Percentiles rank a stretch among this genome's conserved stretches.
Conservation (phyloP, 2,888 invertebrate genomes). For the Noctua janthe region DNA sequence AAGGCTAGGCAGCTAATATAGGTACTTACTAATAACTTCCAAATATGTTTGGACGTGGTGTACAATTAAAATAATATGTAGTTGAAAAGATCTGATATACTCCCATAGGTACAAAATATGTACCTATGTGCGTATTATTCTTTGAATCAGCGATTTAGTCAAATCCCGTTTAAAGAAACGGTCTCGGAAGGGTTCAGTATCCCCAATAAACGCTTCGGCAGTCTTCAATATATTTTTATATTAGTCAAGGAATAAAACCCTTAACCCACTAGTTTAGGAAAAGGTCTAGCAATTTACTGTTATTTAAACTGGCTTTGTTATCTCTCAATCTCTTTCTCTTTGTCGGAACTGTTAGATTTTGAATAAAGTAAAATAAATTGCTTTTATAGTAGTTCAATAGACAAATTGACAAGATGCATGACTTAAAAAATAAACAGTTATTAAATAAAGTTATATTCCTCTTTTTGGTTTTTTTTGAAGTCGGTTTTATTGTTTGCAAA, state of each 20-base stretch:
- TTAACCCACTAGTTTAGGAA: conserved; percentile 43
- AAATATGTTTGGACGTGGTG: neutral
- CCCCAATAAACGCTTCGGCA: conserved; percentile 58
- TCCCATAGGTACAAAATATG: neutral
- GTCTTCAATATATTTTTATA: conserved; percentile 61
- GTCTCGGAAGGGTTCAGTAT: conserved; percentile 42
- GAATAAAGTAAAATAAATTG: neutral
- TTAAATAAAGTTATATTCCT: no score
- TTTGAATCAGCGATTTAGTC: conserved; percentile 53
- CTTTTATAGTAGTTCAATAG: neutral
- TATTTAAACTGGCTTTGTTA: conserved; percentile 48
- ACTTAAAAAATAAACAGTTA: neutral
- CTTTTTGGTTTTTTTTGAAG: no score
- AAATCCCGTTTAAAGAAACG: conserved; percentile 34
- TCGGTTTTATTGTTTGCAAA: no score
- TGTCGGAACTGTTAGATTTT: neutral
- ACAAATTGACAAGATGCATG: neutral
- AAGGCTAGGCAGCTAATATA: no score
- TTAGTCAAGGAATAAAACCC: conserved; percentile 56
- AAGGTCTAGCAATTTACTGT: conserved; percentile 46
- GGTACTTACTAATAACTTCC: neutral
- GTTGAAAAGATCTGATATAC: neutral
- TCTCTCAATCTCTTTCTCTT: conserved; percentile 8
- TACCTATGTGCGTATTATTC: conserved; percentile 31
- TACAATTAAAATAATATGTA: neutral